These are phyloP conservation scores for Delphinapterus leucas DNA, from an alignment of 2,113 vertebrate species.

Conservation along the genomic window DNA sequence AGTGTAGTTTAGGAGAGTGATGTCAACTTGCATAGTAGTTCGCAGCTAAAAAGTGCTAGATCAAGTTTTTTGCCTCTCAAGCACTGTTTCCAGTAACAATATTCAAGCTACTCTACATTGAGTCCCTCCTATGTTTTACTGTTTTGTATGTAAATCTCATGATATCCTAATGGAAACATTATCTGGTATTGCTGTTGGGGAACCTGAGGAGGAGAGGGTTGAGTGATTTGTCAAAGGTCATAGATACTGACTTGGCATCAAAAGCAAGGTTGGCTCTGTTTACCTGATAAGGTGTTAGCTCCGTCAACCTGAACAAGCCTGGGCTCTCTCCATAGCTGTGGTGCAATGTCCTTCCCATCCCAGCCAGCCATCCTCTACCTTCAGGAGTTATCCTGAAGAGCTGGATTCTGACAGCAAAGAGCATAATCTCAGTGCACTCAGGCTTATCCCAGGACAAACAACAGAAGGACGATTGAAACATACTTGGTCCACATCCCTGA, in stretches of 20 bases:
- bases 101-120: accelerated
- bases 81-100: background rate
- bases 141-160: background rate
- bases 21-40: background rate
- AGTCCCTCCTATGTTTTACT: background rate
- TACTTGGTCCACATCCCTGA: background rate
- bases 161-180: background rate
- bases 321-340: accelerated
- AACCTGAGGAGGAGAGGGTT: background rate
- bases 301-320: accelerated
- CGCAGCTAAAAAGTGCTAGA: background rate
- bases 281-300: background rate
- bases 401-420: background rate
- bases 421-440: background rate
- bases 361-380: accelerated
- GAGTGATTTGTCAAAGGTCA: background rate
- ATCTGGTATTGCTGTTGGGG: background rate
- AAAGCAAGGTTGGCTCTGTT: accelerated
- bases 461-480: background rate
- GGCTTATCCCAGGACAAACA: background rate
- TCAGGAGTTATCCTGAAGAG: too few species aligned
- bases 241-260: background rate
- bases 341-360: background rate
- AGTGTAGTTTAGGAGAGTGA: accelerated
- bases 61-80: background rate